Evolutionary conservation across 2,888 invertebrate species (phyloP).

Genomic region (Clitarchus hookeri): DNA sequence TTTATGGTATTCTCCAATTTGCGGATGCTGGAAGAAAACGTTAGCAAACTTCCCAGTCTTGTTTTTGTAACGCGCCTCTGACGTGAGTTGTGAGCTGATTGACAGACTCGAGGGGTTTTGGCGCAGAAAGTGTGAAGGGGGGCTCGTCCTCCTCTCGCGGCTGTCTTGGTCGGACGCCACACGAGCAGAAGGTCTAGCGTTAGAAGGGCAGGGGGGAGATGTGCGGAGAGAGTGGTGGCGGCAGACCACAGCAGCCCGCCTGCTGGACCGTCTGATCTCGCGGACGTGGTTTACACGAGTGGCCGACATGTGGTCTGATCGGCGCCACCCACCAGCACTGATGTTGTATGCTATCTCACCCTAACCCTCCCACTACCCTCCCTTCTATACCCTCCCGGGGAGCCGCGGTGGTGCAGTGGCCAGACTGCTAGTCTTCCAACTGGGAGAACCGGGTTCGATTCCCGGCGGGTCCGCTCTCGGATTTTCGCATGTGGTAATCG

Average conservation of each 20-base stretch:
- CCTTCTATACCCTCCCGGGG: too few relatives aligned
- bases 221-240: not conserved
- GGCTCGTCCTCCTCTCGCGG: not conserved
- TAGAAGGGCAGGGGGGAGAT: not conserved
- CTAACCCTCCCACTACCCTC: too few relatives aligned
- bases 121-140: not conserved
- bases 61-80: not conserved
- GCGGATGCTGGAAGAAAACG: not conserved
- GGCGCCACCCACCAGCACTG: not conserved
- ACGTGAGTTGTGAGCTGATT: not conserved
- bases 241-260: not conserved
- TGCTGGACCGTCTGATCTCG: slow-evolving; percentile 2
- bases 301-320: not conserved
- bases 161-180: not conserved
- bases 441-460: too few relatives aligned
- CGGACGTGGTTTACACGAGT: not conserved
- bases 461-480: too few relatives aligned
- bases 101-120: not conserved
- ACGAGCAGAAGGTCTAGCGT: not conserved
- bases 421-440: too few relatives aligned
- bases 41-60: not conserved
- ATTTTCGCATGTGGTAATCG: too few relatives aligned
- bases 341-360: too few relatives aligned
- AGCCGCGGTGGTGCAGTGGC: too few relatives aligned
- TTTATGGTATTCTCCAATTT: not conserved